Evolutionary conservation across 2,888 invertebrate genomes (phyloP).

Genomic region (Carterocephalus palaemon): DNA sequence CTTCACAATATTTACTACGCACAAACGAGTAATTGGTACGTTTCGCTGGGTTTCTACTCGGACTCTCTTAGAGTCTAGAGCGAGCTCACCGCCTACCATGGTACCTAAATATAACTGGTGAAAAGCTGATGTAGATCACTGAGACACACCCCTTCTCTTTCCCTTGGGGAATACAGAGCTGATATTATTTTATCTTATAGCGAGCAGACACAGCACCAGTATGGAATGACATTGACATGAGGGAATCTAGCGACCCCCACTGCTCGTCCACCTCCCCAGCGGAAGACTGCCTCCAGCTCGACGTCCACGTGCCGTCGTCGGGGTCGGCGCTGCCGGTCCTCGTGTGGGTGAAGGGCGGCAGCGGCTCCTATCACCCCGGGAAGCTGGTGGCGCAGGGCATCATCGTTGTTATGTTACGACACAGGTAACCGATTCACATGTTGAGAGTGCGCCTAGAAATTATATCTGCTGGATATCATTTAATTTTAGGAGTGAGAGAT

Average conservation of each 20-base stretch:
- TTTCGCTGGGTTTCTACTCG: too few species aligned
- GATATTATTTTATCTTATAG: constrained; percentile 37
- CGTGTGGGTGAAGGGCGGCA: constrained; percentile 59
- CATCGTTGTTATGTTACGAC: constrained; percentile 56
- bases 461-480: too few species aligned
- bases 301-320: constrained; percentile 79
- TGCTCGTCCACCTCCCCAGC: constrained; percentile 48
- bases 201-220: constrained; percentile 55
- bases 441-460: too few species aligned
- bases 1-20: too few species aligned
- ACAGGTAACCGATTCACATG: constrained; percentile 48
- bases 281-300: constrained; percentile 82
- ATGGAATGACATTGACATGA: constrained; percentile 47
- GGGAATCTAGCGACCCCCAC: constrained; percentile 44
- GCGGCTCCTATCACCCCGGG: constrained; percentile 48
- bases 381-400: constrained; percentile 52
- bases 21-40: too few species aligned
- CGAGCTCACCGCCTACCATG: too few species aligned
- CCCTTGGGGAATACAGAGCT: background rate
- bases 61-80: too few species aligned
- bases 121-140: too few species aligned
- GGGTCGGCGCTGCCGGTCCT: constrained; percentile 52
- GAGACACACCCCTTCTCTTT: background rate
- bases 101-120: too few species aligned
- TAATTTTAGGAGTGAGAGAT: too few species aligned